Conservation (phyloP, 2,888 invertebrate species). For the Aproaerema taeniolella region DNA sequence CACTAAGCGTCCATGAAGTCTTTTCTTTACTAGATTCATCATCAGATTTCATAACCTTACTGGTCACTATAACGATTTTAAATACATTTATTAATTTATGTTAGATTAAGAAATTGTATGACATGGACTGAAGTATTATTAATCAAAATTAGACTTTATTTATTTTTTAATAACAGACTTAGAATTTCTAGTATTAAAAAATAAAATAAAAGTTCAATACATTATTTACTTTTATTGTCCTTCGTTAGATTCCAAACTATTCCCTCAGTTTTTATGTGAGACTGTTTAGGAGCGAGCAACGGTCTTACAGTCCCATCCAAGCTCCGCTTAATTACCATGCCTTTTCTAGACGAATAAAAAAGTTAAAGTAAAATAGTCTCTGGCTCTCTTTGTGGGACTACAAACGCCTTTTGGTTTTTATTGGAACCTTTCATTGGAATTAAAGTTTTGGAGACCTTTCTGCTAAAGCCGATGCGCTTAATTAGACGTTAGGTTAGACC, state of each 20-base stretch:
- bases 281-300: constrained; percentile 39
- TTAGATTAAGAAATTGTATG: no score
- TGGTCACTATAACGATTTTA: not conserved
- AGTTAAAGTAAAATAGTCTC: constrained; percentile 35
- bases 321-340: constrained; percentile 58
- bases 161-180: not conserved
- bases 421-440: constrained; percentile 25
- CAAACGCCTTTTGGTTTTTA: constrained; percentile 28
- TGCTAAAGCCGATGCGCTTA: constrained; percentile 5
- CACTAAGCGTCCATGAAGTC: no score
- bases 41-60: no score
- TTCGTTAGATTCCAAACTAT: constrained; percentile 34
- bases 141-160: not conserved
- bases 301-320: constrained; percentile 41
- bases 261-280: constrained; percentile 43
- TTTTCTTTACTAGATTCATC: no score
- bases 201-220: no score
- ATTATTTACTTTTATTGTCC: no score
- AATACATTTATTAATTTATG: no score
- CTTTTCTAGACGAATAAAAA: constrained; percentile 48
- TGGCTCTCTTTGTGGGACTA: constrained; percentile 38
- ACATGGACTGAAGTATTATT: no score
- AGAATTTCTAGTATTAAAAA: constrained; percentile 26
- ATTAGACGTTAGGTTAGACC: not conserved
- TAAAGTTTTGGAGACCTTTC: constrained; percentile 21